Percentiles rank a stretch among this genome's conserved stretches.
Evolutionary conservation across 2,797 vertebrate species (phyloP).

Genomic region (Synaphobranchus kaupii): DNA sequence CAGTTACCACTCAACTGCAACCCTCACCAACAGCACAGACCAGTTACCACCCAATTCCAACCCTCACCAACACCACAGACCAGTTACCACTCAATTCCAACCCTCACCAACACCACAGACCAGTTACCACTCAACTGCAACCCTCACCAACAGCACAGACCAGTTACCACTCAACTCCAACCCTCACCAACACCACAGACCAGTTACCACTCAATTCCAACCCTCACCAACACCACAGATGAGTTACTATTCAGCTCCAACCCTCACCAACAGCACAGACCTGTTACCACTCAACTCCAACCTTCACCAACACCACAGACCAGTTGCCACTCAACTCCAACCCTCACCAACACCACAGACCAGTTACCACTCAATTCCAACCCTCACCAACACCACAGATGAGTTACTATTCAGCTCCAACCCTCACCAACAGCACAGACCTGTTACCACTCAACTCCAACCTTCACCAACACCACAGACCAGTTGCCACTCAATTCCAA

Average conservation of each 20-base stretch:
- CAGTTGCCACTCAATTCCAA: neutral
- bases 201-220: neutral
- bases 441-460: neutral
- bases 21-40: neutral
- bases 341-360: neutral
- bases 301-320: neutral
- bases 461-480: neutral
- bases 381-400: neutral
- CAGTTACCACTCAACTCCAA: neutral
- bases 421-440: neutral
- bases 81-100: neutral
- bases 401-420: neutral
- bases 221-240: neutral
- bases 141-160: neutral
- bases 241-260: too few relatives aligned
- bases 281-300: neutral
- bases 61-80: neutral
- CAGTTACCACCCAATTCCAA: neutral
- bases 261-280: neutral
- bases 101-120: neutral
- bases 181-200: neutral
- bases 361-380: neutral
- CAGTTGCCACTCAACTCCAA: neutral
- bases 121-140: neutral
- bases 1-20: neutral